A percentile compares a stretch with the other conserved stretches of the same genome.
phyloP scores from a whole-genome alignment of 2,797 vertebrate species.

The Oreonectes daqikongensis region DNA sequence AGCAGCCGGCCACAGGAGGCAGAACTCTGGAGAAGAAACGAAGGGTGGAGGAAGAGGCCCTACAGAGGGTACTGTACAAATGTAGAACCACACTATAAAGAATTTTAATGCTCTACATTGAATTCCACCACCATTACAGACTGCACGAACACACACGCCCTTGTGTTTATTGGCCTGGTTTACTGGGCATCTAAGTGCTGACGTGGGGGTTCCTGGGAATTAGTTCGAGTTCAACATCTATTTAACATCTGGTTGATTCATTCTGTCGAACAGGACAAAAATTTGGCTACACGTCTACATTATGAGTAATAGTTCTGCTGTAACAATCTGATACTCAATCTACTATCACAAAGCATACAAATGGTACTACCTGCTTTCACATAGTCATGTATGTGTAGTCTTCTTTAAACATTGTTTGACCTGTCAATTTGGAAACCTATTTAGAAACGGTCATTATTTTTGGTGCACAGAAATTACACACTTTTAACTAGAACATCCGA shows the following conservation, averaged over 20 bases:
- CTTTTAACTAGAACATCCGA: neutral
- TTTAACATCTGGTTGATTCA: neutral
- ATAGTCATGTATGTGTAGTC: no score
- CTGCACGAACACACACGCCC: slow-evolving; percentile 20
- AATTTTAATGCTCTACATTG: slow-evolving; percentile 7
- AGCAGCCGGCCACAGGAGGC: slow-evolving; percentile 74
- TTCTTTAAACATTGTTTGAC: neutral
- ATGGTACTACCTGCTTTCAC: neutral
- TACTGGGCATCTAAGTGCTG: slow-evolving; percentile 8
- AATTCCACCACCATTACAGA: slow-evolving; percentile 1
- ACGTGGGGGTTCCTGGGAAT: slow-evolving; percentile 7
- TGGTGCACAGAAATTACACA: neutral
- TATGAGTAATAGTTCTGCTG: slow-evolving; percentile 5
- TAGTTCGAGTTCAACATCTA: neutral
- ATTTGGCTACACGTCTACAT: neutral
- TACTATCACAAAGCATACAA: neutral
- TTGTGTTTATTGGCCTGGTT: slow-evolving; percentile 20
- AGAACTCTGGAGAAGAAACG: slow-evolving; percentile 83
- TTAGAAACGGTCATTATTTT: neutral
- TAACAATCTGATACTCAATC: neutral
- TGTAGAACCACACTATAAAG: slow-evolving; percentile 4
- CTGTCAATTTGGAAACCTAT: neutral
- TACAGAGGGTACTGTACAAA: slow-evolving; percentile 77
- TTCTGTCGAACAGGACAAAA: neutral
- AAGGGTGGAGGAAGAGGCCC: slow-evolving; percentile 83